These are phyloP conservation scores for Florisuga fusca DNA, from an alignment of 2,797 vertebrate genomes.

Conservation along the genomic window DNA sequence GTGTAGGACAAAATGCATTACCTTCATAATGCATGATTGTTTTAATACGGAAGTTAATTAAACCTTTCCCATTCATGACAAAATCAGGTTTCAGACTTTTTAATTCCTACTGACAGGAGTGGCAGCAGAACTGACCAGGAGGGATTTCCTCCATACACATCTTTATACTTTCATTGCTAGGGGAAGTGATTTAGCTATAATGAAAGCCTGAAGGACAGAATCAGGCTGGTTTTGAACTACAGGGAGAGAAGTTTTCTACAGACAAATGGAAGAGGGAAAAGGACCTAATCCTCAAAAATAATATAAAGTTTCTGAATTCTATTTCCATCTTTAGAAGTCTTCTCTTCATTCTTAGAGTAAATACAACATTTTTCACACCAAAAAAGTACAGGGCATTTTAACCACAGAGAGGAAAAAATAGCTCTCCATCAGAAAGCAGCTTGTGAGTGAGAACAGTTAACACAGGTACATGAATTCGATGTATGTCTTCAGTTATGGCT, in stretches of 20 bases:
- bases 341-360: slow-evolving; percentile 6
- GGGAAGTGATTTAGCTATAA: background rate
- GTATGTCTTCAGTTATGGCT: slow-evolving; percentile 11
- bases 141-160: background rate
- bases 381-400: background rate
- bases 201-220: background rate
- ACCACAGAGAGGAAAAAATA: background rate
- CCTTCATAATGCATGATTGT: background rate
- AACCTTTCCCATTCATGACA: background rate
- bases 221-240: background rate
- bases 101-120: background rate
- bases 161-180: background rate
- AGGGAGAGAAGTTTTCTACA: background rate
- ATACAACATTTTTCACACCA: background rate
- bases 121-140: background rate
- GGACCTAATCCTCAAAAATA: background rate
- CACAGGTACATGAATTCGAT: background rate
- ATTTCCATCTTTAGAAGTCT: background rate
- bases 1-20: background rate
- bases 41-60: background rate
- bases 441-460: background rate
- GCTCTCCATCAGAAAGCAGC: background rate
- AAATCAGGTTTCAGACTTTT: background rate
- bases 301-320: background rate
- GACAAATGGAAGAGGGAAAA: background rate